Evolutionary conservation across 2,797 vertebrate genomes (phyloP), one percentile per base, ranked within the genome.

Genomic region (Echeneis naucrates): DNA sequence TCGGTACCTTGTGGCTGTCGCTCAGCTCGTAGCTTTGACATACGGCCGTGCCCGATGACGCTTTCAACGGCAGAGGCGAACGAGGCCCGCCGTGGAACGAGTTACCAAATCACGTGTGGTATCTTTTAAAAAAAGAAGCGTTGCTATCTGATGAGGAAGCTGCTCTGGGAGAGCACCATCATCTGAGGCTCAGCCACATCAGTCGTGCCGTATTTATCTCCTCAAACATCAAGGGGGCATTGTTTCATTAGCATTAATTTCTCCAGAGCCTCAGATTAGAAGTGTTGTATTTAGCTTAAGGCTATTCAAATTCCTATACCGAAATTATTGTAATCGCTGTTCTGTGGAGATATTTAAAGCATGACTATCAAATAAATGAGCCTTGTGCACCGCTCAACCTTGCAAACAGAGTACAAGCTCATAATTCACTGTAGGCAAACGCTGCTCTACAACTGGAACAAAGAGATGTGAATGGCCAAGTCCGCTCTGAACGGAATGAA

Each of bases 181-280:
- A 59, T 75, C 30, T 64, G 48, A 77, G 70, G 53, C 67, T 52
- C 45, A 60, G 45, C 60, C 75, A 0, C 13, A 76, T 78, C 56
- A 47, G 56, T 26, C 5, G 23, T 1, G 69, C 63, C 59, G 70
- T 33, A 66, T 81, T 76, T 78, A 87, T 89, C 88, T 85, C 38
- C 69, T 83, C 77, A 72, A 65, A 84, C 85, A 90, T 91, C 81
- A 77, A 73, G 71, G 66, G 60, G 66, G 65, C 56, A 78, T 85
- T 84, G 86, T 90, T 88, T 85, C 72, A 87, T 88, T 81, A 83
- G 75, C 75, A 76, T 82, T 80, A 24, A 87, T 87, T 86, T 85
- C 86, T 88, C 81, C 24, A 44, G 78, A 77, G 85, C 59, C 61
- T 21, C 47, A 62, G 76, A 85, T 88, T 72, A 82, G 73, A 90